These are phyloP conservation scores for Drosophila nigricruria DNA, from an alignment of 2,888 invertebrate genomes.

Conservation along the genomic window DNA sequence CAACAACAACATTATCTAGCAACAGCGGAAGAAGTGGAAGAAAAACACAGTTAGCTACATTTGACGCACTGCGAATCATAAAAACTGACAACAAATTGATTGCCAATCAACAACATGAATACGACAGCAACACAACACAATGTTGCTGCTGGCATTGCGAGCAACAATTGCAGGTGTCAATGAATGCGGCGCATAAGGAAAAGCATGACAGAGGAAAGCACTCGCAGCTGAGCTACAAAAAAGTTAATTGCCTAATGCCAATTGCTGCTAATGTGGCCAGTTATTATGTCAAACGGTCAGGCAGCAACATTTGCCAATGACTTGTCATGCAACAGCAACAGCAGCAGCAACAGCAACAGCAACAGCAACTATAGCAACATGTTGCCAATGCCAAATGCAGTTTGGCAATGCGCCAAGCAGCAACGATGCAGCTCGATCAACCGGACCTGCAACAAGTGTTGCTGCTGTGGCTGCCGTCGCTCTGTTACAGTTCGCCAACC, in stretches of 20 bases:
- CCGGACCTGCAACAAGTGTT: constrained; percentile 57
- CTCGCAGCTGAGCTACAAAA: constrained; percentile 43
- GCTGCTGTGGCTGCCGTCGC: constrained; percentile 13
- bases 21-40: constrained; percentile 61
- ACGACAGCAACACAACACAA: constrained; percentile 63
- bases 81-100: constrained; percentile 80
- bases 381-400: constrained; percentile 41
- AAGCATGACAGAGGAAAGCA: constrained; percentile 72
- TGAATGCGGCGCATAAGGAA: constrained; percentile 78
- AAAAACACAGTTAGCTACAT: constrained; percentile 67
- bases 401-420: constrained; percentile 38
- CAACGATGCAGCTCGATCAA: constrained; percentile 39
- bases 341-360: constrained; percentile 21
- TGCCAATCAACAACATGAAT: constrained; percentile 80
- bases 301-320: constrained; percentile 63
- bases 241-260: constrained; percentile 80
- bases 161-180: constrained; percentile 79
- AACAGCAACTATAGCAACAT: constrained; percentile 37
- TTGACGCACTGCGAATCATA: constrained; percentile 80
- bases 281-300: constrained; percentile 81
- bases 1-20: constrained; percentile 26
- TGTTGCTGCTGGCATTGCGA: constrained; percentile 31
- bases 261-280: constrained; percentile 81
- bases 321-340: constrained; percentile 58
- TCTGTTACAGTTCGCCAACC: constrained; percentile 74